phyloP scores from a whole-genome alignment of 2,797 vertebrate genomes.

The Acomys russatus region DNA sequence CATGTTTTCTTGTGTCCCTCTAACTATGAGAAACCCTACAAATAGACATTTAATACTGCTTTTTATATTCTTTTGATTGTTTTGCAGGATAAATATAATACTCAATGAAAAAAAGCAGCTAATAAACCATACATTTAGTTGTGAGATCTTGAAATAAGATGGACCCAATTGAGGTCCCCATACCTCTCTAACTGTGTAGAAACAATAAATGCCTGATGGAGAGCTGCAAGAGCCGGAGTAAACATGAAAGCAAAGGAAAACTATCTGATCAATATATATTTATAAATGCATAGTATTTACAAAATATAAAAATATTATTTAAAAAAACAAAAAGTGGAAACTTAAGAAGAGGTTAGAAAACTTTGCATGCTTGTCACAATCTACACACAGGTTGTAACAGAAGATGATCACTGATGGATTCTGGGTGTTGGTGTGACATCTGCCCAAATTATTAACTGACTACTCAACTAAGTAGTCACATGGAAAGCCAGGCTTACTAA shows the following conservation, averaged over 20 bases:
- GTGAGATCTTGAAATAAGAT: not conserved
- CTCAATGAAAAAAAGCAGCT: not conserved
- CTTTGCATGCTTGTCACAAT: not conserved
- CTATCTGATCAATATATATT: not conserved
- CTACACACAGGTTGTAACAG: not conserved
- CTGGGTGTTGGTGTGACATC: not conserved
- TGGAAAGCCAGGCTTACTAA: not conserved
- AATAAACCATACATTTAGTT: not conserved
- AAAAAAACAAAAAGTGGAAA: not conserved
- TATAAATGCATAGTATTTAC: not conserved
- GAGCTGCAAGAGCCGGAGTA: not conserved
- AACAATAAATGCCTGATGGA: not conserved
- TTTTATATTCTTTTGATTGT: slow-evolving; percentile 26
- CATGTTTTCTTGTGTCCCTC: slow-evolving; percentile 1
- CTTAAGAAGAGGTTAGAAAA: not conserved
- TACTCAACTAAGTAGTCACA: not conserved
- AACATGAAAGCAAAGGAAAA: not conserved
- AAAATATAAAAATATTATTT: not conserved
- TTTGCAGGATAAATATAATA: not conserved
- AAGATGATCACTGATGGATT: not conserved
- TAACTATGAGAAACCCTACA: slow-evolving; percentile 18
- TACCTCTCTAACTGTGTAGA: not conserved
- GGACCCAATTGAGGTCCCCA: not conserved
- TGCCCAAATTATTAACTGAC: too few relatives aligned
- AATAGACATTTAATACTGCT: not conserved